Percentiles rank a stretch among this genome's conserved stretches.
phyloP scores from a whole-genome alignment of 2,113 vertebrate species.

The Halcyon malimbica region DNA sequence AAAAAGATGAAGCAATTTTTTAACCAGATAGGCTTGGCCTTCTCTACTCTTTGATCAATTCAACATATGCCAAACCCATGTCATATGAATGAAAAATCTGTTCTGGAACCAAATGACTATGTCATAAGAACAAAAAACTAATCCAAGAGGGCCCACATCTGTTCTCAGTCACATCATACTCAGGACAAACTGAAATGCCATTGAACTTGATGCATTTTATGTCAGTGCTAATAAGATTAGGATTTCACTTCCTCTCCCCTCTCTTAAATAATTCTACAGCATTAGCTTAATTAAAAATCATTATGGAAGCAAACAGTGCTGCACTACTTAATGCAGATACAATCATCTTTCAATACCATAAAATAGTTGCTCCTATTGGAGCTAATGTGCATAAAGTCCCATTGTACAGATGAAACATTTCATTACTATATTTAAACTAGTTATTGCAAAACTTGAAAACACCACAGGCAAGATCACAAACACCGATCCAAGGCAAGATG shows the following conservation, averaged over 20 bases:
- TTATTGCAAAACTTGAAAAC: neutral
- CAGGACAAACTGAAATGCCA: neutral
- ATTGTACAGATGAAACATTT: neutral
- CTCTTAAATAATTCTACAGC: neutral
- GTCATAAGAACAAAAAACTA: neutral
- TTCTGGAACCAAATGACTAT: neutral
- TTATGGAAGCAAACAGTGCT: neutral
- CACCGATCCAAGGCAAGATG: neutral
- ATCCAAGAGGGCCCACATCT: neutral
- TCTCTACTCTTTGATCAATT: neutral
- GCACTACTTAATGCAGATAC: neutral
- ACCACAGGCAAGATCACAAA: neutral
- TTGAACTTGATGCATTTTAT: neutral
- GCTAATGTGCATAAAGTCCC: neutral
- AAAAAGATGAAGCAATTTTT: neutral
- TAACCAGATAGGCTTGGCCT: neutral
- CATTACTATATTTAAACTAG: neutral
- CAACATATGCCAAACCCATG: neutral
- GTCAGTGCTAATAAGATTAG: conserved; percentile 30
- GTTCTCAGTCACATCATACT: conserved; percentile 18
- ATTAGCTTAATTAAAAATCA: conserved; percentile 8
- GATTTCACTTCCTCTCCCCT: conserved; percentile 5
- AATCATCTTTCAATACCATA: neutral
- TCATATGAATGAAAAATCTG: conserved; percentile 18
- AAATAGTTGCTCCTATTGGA: neutral